Evolutionary conservation across 2,797 vertebrate species (phyloP).

Genomic region (Prionace glauca): DNA sequence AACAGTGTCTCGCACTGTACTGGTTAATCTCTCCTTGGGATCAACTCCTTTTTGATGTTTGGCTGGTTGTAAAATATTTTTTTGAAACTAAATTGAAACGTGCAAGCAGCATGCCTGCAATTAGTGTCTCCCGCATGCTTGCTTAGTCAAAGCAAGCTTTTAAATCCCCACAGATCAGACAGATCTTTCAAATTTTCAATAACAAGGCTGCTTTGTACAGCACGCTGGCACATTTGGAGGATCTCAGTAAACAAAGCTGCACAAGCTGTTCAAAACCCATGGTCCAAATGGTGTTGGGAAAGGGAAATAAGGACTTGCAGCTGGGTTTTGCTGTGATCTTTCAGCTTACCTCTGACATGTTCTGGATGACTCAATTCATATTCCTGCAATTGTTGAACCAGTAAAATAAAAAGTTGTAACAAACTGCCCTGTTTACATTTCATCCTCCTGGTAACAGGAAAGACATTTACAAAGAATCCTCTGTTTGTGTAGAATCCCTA

Average conservation of each 20-base stretch:
- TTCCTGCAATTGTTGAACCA: not conserved
- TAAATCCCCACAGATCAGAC: constrained; percentile 18
- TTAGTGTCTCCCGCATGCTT: constrained; percentile 29
- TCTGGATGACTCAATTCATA: not conserved
- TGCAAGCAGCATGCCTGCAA: constrained; percentile 25
- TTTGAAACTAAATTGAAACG: constrained; percentile 27
- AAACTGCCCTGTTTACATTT: not conserved
- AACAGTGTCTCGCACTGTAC: not conserved
- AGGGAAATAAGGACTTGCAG: not conserved
- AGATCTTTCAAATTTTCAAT: constrained; percentile 28
- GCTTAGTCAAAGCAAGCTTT: constrained; percentile 32
- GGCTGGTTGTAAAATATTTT: constrained; percentile 25
- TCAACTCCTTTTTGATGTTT: constrained; percentile 31
- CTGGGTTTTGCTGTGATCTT: not conserved
- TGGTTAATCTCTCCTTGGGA: constrained; percentile 18
- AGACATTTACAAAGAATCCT: not conserved
- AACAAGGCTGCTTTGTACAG: constrained; percentile 30
- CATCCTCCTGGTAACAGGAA: no score
- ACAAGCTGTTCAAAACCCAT: not conserved
- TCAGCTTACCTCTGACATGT: not conserved
- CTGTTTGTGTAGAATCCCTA: no score
- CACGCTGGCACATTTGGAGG: not conserved
- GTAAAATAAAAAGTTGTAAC: not conserved
- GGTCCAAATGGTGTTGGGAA: not conserved
- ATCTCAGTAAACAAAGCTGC: constrained; percentile 29